Conservation (phyloP, 2,888 invertebrate genomes). For the Metellina segmentata region DNA sequence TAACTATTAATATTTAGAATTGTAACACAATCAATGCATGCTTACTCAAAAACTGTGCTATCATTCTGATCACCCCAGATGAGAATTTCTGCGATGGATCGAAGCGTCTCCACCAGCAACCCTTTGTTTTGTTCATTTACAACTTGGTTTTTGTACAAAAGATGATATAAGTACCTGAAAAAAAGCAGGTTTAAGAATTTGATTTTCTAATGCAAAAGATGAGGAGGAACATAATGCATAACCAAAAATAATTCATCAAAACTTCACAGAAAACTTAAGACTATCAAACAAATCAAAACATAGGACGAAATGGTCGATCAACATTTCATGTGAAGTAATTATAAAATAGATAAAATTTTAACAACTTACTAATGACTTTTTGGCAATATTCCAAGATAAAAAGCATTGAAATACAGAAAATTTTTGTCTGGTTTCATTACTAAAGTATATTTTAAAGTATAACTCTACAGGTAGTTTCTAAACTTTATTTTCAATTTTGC, state of each 20-base stretch:
- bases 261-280: neutral
- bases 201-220: neutral
- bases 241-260: too few relatives aligned
- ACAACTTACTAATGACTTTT: too few relatives aligned
- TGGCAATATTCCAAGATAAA: too few relatives aligned
- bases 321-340: too few relatives aligned
- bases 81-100: slow-evolving; percentile 98
- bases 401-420: too few relatives aligned
- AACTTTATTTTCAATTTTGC: too few relatives aligned
- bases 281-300: slow-evolving; percentile 9
- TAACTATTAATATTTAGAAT: too few relatives aligned
- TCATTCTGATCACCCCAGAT: slow-evolving; percentile 99
- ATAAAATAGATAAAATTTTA: too few relatives aligned
- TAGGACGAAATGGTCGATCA: too few relatives aligned
- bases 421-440: too few relatives aligned
- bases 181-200: slow-evolving; percentile 76
- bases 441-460: too few relatives aligned
- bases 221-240: neutral
- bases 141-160: slow-evolving; percentile 95
- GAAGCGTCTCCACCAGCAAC: slow-evolving; percentile 96
- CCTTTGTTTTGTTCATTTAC: slow-evolving; percentile 96
- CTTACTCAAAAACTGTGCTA: slow-evolving; percentile 99
- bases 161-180: slow-evolving; percentile 91
- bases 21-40: slow-evolving; percentile 78
- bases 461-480: too few relatives aligned